phyloP scores from a whole-genome alignment of 1,140 invertebrate species.

The Pogonomyrmex californicus region DNA sequence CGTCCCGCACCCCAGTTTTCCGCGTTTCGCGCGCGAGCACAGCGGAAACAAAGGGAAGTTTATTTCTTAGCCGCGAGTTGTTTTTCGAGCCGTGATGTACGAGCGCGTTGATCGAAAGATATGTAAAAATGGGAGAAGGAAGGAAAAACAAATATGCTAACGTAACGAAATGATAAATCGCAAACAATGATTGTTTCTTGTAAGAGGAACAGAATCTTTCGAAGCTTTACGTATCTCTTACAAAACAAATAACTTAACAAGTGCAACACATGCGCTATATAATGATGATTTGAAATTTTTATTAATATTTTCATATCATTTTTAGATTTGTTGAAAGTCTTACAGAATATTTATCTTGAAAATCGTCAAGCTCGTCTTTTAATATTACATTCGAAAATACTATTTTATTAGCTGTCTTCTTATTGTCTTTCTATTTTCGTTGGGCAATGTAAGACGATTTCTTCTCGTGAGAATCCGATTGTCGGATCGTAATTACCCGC shows the following conservation, averaged over 20 bases:
- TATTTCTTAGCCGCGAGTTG: constrained; percentile 19
- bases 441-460: not conserved
- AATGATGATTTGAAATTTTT: not conserved
- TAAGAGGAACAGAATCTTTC: not conserved
- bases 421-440: not conserved
- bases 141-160: not conserved
- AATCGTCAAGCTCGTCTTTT: not conserved
- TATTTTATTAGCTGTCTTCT: not conserved
- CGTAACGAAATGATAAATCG: not conserved
- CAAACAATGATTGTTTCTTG: not conserved
- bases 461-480: constrained; percentile 20
- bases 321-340: not conserved
- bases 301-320: constrained; percentile 3
- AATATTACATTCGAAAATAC: not conserved
- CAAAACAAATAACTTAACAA: not conserved
- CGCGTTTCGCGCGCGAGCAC: not conserved
- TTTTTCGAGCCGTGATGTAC: constrained; percentile 13
- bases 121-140: not conserved
- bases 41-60: constrained; percentile 49
- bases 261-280: not conserved
- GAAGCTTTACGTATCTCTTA: not conserved
- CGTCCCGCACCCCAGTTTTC: constrained; percentile 14
- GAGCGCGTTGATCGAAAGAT: constrained; percentile 10
- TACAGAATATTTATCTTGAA: not conserved
- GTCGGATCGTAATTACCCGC: constrained; percentile 23